Base-by-base conservation (phyloP, 2,113 vertebrate species). In the Mus spicilegus region DNA sequence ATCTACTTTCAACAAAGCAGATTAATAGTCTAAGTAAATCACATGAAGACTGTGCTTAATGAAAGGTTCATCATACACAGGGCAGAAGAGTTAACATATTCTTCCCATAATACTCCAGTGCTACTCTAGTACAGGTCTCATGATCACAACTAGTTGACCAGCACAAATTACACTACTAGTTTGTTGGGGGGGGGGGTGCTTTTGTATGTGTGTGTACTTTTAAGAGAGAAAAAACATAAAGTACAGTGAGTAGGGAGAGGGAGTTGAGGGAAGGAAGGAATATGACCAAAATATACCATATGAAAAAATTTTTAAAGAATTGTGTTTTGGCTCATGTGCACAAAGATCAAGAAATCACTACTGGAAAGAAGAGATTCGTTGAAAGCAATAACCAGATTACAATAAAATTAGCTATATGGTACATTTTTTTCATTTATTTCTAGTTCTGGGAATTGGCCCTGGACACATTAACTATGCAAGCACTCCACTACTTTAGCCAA, bases 31-130 rank as follows among this genome's bases (percentile, higher is more conserved):
- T 30, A 86, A 72, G 89, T 72, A 96, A 61, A 89, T 91, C 58
- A 93, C 51, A 91, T 33, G 10, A 91, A 91, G 73, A 67, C 5
- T 42, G 51, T 24, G 16, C 12, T 88, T 70, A 95, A 87, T 78
- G 39, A 86, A 94, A 46, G 33, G 78, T 51, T 86, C 26, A 78
- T 73, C 85, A 73, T 16, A 77, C 0, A 91, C 8, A 61, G 70
- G 26, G 51, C 17, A 95, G 85, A 89, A 95, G 91, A 58, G 78
- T 78, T 89, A 92, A 61, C 76, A 88, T 93, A 86, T 67, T 30
- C 61, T 95, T 89, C 49, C 91, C 69, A 3, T 28, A 89, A 95
- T 61, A 65, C 80, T 9, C 94, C 89, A 69, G 72, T 36, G 10
- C 46, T 20, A 93, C 13, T 42, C 56, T 39, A 63, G 56, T 42